phyloP scores from a whole-genome alignment of 2,888 invertebrate species.

The Cyrtodaria siliqua region DNA sequence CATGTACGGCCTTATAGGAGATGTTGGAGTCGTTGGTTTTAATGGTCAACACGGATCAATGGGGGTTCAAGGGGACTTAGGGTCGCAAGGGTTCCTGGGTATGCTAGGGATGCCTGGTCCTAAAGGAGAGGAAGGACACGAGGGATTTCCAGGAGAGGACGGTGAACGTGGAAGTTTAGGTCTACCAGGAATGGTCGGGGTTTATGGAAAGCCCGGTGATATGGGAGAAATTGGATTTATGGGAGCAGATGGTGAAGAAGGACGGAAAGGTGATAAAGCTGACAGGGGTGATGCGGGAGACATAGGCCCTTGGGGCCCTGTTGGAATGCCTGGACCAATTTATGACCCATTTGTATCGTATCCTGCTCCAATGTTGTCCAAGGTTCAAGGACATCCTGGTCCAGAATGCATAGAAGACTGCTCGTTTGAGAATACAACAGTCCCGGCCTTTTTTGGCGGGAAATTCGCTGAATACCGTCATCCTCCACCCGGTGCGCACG shows the following conservation, averaged over 20 bases:
- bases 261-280: constrained; percentile 42
- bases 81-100: constrained; percentile 51
- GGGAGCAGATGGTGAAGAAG: constrained; percentile 43
- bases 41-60: constrained; percentile 36
- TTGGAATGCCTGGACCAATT: constrained; percentile 46
- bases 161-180: constrained; percentile 38
- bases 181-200: constrained; percentile 47
- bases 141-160: constrained; percentile 27
- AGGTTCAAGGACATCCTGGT: neutral
- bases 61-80: constrained; percentile 43
- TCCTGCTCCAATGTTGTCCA: constrained; percentile 14
- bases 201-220: constrained; percentile 47
- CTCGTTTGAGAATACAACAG: neutral
- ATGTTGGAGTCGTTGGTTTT: constrained; percentile 44
- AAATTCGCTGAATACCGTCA: constrained; percentile 34
- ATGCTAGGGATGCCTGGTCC: constrained; percentile 52
- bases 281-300: constrained; percentile 43
- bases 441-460: neutral
- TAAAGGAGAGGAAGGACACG: constrained; percentile 40
- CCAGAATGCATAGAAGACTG: constrained; percentile 18
- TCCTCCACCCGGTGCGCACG: constrained; percentile 52
- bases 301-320: constrained; percentile 41
- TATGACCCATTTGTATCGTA: constrained; percentile 51
- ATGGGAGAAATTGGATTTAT: constrained; percentile 40
- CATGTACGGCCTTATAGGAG: constrained; percentile 41